A percentile compares a stretch with the other conserved stretches of the same genome.
phyloP scores from a whole-genome alignment of 1,140 invertebrate species.

The Camponotus pennsylvanicus region DNA sequence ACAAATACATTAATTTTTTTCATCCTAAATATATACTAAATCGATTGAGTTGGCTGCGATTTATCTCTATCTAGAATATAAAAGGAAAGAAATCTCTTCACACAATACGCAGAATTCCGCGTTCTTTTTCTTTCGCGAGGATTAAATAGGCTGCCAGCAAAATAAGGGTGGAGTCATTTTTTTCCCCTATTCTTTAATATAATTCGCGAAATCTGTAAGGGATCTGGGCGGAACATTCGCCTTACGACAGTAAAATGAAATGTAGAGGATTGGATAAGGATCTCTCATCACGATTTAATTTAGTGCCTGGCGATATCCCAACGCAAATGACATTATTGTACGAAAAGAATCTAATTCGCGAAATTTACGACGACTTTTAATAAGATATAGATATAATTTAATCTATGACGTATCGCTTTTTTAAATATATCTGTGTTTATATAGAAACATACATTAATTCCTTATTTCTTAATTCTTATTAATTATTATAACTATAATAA shows the following conservation, averaged over 20 bases:
- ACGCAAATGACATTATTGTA: conserved; percentile 23
- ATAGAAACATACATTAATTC: neutral
- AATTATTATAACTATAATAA: no score
- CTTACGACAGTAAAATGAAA: conserved; percentile 68
- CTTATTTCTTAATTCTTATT: no score
- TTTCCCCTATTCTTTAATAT: conserved; percentile 72
- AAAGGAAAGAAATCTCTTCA: neutral
- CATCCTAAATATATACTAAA: neutral
- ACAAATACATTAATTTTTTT: conserved; percentile 6
- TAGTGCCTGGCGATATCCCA: conserved; percentile 45
- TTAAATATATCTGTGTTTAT: neutral
- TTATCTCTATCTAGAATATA: neutral
- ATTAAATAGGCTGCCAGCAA: conserved; percentile 78
- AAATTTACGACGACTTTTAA: neutral
- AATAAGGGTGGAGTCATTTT: conserved; percentile 73
- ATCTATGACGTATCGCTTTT: neutral
- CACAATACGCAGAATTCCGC: neutral
- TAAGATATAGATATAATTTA: neutral
- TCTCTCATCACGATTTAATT: conserved; percentile 70
- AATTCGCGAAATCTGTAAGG: conserved; percentile 76
- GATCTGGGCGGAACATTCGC: conserved; percentile 61
- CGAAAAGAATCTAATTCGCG: neutral
- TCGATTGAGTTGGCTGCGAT: neutral
- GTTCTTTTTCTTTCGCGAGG: conserved; percentile 48
- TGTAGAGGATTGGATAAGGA: conserved; percentile 72